Conservation (phyloP, 1,140 invertebrate species). For the Monomorium pharaonis region DNA sequence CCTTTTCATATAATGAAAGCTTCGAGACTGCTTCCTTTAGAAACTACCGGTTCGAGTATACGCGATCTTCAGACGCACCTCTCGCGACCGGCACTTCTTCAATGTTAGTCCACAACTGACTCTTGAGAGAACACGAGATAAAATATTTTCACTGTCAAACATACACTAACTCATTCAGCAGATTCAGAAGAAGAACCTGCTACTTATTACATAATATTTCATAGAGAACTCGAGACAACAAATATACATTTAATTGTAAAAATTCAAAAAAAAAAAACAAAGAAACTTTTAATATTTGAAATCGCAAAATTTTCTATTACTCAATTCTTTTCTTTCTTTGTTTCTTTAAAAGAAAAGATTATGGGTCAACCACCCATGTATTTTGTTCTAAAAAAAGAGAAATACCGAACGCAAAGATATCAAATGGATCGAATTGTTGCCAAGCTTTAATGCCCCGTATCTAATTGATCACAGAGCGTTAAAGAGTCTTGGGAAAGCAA, state of each 20-base stretch:
- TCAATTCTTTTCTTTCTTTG: not conserved
- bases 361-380: not conserved
- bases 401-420: conserved; percentile 18
- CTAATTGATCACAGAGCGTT: conserved; percentile 25
- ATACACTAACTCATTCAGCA: not conserved
- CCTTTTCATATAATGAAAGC: conserved; percentile 13
- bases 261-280: not conserved
- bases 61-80: conserved; percentile 16
- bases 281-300: not conserved
- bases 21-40: conserved; percentile 8
- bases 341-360: not conserved
- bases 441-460: conserved; percentile 24
- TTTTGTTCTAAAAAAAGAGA: not conserved
- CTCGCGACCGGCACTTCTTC: conserved; percentile 17
- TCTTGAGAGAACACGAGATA: conserved; percentile 26
- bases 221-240: not conserved
- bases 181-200: not conserved
- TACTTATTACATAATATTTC: conserved; percentile 12
- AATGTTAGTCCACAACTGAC: conserved; percentile 17
- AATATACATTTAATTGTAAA: not conserved
- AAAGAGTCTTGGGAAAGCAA: conserved; percentile 22
- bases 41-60: conserved; percentile 5
- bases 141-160: conserved; percentile 28
- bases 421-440: conserved; percentile 24
- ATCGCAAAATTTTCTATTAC: not conserved